These are phyloP conservation scores for Conchocele bisecta DNA, from an alignment of 2,888 invertebrate genomes.

Conservation along the genomic window DNA sequence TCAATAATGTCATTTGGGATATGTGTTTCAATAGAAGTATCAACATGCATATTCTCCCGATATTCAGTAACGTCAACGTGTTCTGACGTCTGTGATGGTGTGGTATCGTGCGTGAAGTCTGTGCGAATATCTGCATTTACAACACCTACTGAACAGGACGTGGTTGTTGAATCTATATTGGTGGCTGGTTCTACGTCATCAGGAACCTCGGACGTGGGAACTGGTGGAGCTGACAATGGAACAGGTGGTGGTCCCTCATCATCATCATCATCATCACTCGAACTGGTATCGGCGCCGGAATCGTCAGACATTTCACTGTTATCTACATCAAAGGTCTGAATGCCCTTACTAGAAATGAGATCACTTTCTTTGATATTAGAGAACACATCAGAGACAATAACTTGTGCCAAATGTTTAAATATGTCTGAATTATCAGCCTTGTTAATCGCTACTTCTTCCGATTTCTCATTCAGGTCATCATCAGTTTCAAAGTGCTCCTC, in stretches of 20 bases:
- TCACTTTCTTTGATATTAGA: slow-evolving; percentile 28
- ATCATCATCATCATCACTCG: not conserved
- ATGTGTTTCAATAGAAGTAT: no score
- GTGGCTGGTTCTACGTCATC: not conserved
- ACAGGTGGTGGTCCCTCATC: not conserved
- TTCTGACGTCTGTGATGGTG: no score
- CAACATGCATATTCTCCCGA: no score
- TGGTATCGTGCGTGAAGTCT: no score
- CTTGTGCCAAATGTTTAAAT: slow-evolving; percentile 43
- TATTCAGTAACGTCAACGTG: no score
- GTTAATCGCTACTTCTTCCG: not conserved
- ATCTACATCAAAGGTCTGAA: not conserved
- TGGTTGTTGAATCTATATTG: no score
- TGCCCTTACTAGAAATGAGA: not conserved
- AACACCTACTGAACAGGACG: no score
- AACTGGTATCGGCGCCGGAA: not conserved
- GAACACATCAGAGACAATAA: slow-evolving; percentile 53
- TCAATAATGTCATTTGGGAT: slow-evolving; percentile 39
- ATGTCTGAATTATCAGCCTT: slow-evolving; percentile 13
- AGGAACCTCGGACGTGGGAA: not conserved
- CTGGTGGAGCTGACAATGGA: slow-evolving; percentile 8
- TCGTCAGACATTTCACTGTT: not conserved
- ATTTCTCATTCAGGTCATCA: not conserved
- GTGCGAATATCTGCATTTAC: no score
- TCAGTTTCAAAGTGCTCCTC: no score